These are phyloP conservation scores for Dromiciops gliroides DNA, from an alignment of 2,113 vertebrate genomes.

Conservation along the genomic window DNA sequence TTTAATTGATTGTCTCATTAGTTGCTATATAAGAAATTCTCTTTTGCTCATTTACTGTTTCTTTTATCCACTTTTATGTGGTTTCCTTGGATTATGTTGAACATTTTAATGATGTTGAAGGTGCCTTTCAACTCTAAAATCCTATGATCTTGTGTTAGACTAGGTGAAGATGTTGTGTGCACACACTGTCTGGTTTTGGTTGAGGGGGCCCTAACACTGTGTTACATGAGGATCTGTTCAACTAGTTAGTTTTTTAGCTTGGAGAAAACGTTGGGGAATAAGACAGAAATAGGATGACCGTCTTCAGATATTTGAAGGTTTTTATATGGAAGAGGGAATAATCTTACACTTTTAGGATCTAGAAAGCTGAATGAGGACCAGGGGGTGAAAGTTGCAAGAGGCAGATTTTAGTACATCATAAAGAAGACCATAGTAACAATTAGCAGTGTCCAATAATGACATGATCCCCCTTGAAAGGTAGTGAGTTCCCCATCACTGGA, in stretches of 20 bases:
- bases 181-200: not conserved
- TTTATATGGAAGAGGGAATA: not conserved
- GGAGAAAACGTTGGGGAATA: not conserved
- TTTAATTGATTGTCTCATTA: not conserved
- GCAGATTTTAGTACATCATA: not conserved
- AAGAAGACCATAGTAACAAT: not conserved
- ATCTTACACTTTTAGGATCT: not conserved
- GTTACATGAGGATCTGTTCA: not conserved
- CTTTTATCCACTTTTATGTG: not conserved
- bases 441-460: not conserved
- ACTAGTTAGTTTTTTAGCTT: not conserved
- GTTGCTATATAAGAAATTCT: not conserved
- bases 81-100: not conserved
- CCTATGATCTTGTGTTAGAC: not conserved
- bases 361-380: not conserved
- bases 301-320: not conserved
- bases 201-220: not conserved
- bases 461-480: not conserved
- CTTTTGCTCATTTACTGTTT: not conserved
- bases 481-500: not conserved
- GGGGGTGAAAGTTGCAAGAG: not conserved
- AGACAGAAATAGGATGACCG: not conserved
- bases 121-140: not conserved
- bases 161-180: not conserved
- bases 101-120: not conserved